phyloP scores from a whole-genome alignment of 2,113 vertebrate genomes.

The Eurystomus gularis region DNA sequence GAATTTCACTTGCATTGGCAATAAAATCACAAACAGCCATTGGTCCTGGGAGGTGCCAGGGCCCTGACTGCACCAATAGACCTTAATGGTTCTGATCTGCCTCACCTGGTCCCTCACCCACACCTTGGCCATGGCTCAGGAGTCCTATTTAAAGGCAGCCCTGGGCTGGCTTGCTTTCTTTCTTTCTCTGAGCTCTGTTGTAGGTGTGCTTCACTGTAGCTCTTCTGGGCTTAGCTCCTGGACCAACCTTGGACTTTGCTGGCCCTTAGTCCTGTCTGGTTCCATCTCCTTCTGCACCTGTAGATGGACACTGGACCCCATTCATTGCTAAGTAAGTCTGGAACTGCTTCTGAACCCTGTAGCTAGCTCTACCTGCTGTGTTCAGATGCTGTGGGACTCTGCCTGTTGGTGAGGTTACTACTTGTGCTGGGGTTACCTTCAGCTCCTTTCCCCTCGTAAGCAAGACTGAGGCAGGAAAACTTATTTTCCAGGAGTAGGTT shows the following conservation, averaged over 20 bases:
- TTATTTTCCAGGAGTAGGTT: background rate
- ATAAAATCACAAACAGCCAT: background rate
- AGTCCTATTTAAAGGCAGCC: background rate
- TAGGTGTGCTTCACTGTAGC: background rate
- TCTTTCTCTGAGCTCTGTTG: background rate
- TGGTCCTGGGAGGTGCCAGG: background rate
- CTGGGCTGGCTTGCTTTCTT: background rate
- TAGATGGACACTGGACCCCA: too few species aligned
- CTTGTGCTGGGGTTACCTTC: background rate
- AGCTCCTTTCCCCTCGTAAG: background rate
- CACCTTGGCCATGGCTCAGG: background rate
- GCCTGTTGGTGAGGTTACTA: background rate
- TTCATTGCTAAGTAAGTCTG: background rate
- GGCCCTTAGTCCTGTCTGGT: background rate
- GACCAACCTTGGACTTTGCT: background rate
- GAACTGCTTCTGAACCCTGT: background rate
- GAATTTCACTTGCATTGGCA: background rate
- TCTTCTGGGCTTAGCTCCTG: background rate
- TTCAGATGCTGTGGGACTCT: background rate
- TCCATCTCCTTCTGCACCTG: background rate
- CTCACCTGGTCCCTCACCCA: background rate
- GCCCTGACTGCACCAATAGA: background rate
- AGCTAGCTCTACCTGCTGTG: background rate
- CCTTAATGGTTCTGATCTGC: background rate
- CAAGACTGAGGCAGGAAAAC: background rate